Percentiles rank a stretch among this genome's conserved stretches.
These are phyloP conservation scores for Pantherophis vulpinus DNA, from an alignment of 2,797 vertebrate genomes.

Conservation along the genomic window DNA sequence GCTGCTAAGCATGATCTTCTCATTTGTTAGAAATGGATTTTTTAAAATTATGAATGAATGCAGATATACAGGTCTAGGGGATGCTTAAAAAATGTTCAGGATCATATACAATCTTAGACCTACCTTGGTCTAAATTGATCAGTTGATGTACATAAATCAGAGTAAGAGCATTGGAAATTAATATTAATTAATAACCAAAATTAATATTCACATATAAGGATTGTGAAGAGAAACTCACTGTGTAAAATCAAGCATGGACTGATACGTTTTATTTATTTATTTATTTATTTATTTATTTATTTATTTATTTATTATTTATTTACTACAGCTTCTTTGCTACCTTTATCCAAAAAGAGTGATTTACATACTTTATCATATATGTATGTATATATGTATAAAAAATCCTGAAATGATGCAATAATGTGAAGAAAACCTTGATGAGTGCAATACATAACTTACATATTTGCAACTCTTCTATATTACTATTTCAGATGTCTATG, in stretches of 20 bases:
- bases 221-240: neutral
- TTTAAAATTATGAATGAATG: neutral
- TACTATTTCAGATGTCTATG: neutral
- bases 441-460: neutral
- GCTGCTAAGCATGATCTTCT: neutral
- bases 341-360: neutral
- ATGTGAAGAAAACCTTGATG: neutral
- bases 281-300: neutral
- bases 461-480: neutral
- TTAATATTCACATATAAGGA: neutral
- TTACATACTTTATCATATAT: neutral
- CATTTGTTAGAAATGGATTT: neutral
- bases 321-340: neutral
- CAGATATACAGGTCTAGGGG: neutral
- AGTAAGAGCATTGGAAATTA: neutral
- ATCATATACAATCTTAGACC: neutral
- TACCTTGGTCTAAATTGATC: neutral
- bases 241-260: neutral
- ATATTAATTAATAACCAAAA: neutral
- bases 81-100: neutral
- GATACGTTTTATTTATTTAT: neutral
- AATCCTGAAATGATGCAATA: neutral
- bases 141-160: neutral
- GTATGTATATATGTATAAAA: neutral
- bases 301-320: neutral